Conservation (phyloP, 1,140 invertebrate genomes). For the Monomorium pharaonis region DNA sequence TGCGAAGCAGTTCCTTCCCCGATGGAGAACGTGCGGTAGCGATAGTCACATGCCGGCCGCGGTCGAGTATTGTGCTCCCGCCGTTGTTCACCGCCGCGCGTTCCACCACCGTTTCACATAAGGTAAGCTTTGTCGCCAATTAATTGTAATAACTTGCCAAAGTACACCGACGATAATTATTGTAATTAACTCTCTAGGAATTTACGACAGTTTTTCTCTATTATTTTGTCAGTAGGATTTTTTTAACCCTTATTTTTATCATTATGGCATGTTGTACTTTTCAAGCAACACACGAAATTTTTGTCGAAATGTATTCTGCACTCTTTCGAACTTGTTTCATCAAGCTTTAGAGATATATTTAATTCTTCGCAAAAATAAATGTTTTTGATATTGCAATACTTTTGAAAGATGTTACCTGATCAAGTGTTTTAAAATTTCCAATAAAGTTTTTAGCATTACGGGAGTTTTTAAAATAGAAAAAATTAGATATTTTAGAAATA, state of each 20-base stretch:
- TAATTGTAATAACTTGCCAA: not conserved
- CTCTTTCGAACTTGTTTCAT: not conserved
- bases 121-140: not conserved
- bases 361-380: not conserved
- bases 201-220: not conserved
- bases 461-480: not conserved
- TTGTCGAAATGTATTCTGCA: not conserved
- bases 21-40: constrained; percentile 67
- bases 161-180: not conserved
- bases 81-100: not conserved
- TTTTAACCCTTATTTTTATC: not conserved
- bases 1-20: constrained; percentile 73
- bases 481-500: not conserved
- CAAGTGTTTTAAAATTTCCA: not conserved
- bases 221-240: not conserved
- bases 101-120: not conserved
- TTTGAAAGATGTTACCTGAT: not conserved
- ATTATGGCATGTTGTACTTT: not conserved
- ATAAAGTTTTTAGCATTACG: not conserved
- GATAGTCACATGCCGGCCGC: constrained; percentile 79
- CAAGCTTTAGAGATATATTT: not conserved
- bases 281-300: not conserved
- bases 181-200: not conserved
- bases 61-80: constrained; percentile 59
- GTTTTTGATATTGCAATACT: not conserved